Evolutionary conservation across 2,888 invertebrate genomes (phyloP), one percentile per base, ranked within the genome.

Genomic region (Caenorhabditis afra): DNA sequence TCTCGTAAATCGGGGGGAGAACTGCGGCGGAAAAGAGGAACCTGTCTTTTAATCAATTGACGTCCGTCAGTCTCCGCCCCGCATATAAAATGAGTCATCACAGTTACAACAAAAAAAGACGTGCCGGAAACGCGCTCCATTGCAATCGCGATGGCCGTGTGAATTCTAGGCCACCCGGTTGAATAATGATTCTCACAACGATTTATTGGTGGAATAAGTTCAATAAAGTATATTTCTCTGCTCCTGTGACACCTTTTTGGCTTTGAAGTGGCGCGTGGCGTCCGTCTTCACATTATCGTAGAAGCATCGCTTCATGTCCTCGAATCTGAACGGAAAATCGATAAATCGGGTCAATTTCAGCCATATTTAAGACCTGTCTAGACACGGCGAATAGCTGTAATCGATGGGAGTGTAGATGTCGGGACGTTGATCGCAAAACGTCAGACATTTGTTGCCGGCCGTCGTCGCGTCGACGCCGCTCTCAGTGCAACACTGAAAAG

Each of bases 261-360:
- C 4, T 12, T 57, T 37, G 57, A 81, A 78, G 52, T 78, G 81
- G 18, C 41, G 50, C 7, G 39, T 39, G 0, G 81, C 76, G 18
- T 61, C 65, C 18, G 55, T 23, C 23, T 66, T 68, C 45, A 88
- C 81, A 50, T 87, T 85, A 22, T 88, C 84, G 62, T 85, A 88
- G 73, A 88, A 87, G 55, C 88, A 88, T 11, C 83, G 75, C 55
- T 88, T 88, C 81, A 88, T 87, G 49, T 76, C 75, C 66, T 88
- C 88, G 75, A 84, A 82, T 41, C 82, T 83, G 70, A 37, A 29
- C 4, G 7, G 7, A 29, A 77, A 79, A 39, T 67, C 41, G 53
- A 55, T 23, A 39, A 16, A 23, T 29, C 4, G n/a, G 52, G 57
- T 41, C 50, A 37, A 52, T 29, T 52, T 39, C 18, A 3, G n/a